A percentile compares a stretch with the other conserved stretches of the same genome.
Evolutionary conservation across 1,140 invertebrate species (phyloP).

Genomic region (Pseudomyrmex flavicornis): DNA sequence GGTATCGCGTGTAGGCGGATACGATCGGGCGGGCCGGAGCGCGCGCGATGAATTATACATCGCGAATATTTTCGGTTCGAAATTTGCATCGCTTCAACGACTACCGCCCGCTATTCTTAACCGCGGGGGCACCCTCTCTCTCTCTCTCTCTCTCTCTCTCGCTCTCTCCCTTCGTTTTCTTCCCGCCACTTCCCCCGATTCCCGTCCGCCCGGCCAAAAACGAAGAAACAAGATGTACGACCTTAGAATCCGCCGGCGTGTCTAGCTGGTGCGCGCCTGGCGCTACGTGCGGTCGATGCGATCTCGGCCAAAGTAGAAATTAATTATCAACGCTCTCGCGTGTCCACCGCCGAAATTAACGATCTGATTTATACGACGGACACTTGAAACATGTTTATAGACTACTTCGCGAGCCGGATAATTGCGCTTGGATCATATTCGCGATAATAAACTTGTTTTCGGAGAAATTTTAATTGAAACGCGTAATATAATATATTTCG

Average conservation of each 20-base stretch:
- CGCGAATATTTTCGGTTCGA: conserved; percentile 70
- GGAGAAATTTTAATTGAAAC: background rate
- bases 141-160: conserved; percentile 2
- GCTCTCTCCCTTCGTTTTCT: conserved; percentile 5
- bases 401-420: background rate
- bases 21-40: conserved; percentile 47
- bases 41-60: conserved; percentile 76
- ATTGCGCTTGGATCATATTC: no score
- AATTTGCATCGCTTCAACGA: conserved; percentile 75
- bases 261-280: conserved; percentile 49
- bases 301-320: conserved; percentile 66
- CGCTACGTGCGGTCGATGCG: conserved; percentile 62
- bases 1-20: conserved; percentile 71
- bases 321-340: conserved; percentile 65
- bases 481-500: background rate
- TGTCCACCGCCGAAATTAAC: conserved; percentile 61
- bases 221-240: conserved; percentile 59
- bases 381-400: background rate
- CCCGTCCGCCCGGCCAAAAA: conserved; percentile 53
- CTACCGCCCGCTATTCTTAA: conserved; percentile 73
- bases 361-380: background rate
- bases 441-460: no score
- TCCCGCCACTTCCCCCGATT: conserved; percentile 12
- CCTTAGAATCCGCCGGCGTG: conserved; percentile 32
- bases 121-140: conserved; percentile 52